Conservation (phyloP, 2,797 vertebrate species). For the Tragopan temminckii region DNA sequence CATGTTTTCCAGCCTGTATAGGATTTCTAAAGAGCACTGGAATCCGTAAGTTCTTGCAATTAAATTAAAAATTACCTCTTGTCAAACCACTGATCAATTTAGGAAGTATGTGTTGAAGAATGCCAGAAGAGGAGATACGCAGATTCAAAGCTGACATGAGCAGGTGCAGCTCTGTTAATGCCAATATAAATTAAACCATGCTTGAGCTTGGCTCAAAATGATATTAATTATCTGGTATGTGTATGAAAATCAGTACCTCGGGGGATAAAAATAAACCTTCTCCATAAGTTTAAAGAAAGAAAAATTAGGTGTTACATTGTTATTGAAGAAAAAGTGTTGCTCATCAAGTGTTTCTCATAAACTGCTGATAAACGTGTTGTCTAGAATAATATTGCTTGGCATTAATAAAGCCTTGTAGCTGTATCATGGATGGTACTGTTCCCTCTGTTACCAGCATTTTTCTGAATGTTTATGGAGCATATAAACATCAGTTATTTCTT, state of each 20-base stretch:
- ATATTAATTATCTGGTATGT: constrained; percentile 37
- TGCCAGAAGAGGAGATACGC: not conserved
- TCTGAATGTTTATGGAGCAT: not conserved
- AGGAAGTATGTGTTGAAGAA: not conserved
- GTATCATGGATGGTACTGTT: not conserved
- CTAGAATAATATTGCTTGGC: not conserved
- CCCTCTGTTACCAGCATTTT: not conserved
- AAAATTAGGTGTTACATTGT: constrained; percentile 38
- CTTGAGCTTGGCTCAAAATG: not conserved
- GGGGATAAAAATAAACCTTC: constrained; percentile 43
- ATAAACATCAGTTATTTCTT: not conserved
- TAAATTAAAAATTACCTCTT: not conserved
- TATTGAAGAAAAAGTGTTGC: constrained; percentile 32
- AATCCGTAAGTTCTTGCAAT: constrained; percentile 91
- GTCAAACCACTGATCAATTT: not conserved
- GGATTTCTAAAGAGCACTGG: constrained; percentile 99
- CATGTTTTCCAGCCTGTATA: constrained; percentile 99
- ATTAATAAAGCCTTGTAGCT: not conserved
- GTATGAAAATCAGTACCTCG: constrained; percentile 26
- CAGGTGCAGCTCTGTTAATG: not conserved
- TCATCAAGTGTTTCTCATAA: constrained; percentile 41
- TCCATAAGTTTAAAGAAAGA: not conserved
- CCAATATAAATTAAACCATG: not conserved
- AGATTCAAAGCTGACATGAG: not conserved
- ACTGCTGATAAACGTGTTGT: not conserved